Evolutionary conservation across 1,140 invertebrate species (phyloP).

Genomic region (Adoxophyes honmai): DNA sequence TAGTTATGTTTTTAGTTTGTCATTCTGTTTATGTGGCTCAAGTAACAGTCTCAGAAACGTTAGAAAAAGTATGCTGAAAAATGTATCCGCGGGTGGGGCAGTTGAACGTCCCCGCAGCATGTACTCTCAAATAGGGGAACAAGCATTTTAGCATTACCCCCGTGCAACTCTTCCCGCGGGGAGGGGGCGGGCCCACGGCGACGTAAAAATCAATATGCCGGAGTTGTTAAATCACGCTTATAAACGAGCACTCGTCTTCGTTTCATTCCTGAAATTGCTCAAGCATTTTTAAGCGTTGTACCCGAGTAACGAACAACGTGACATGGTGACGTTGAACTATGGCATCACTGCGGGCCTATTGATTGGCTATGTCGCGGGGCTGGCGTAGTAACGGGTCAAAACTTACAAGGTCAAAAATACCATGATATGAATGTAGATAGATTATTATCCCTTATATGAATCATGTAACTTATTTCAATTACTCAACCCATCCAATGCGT

Average conservation of each 20-base stretch:
- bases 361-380: too few relatives aligned
- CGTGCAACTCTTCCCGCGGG: slow-evolving; percentile 76
- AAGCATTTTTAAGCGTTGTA: slow-evolving; percentile 40
- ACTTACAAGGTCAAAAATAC: too few relatives aligned
- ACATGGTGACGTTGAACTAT: background rate
- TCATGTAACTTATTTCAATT: too few relatives aligned
- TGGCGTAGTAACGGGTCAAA: too few relatives aligned
- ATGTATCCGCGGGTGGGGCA: slow-evolving; percentile 31
- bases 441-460: too few relatives aligned
- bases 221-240: slow-evolving; percentile 85
- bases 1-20: too few relatives aligned
- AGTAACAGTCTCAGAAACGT: background rate
- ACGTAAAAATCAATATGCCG: slow-evolving; percentile 85
- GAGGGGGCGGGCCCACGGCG: slow-evolving; percentile 73
- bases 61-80: slow-evolving; percentile 15
- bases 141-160: slow-evolving; percentile 78
- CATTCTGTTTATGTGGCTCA: background rate
- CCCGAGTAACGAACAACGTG: too few relatives aligned
- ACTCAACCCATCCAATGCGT: too few relatives aligned
- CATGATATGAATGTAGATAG: too few relatives aligned
- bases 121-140: slow-evolving; percentile 77
- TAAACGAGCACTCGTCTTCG: slow-evolving; percentile 82
- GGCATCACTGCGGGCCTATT: background rate
- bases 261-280: slow-evolving; percentile 71
- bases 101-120: slow-evolving; percentile 69